phyloP scores from a whole-genome alignment of 2,888 invertebrate genomes.

The Erpobdella octoculata region DNA sequence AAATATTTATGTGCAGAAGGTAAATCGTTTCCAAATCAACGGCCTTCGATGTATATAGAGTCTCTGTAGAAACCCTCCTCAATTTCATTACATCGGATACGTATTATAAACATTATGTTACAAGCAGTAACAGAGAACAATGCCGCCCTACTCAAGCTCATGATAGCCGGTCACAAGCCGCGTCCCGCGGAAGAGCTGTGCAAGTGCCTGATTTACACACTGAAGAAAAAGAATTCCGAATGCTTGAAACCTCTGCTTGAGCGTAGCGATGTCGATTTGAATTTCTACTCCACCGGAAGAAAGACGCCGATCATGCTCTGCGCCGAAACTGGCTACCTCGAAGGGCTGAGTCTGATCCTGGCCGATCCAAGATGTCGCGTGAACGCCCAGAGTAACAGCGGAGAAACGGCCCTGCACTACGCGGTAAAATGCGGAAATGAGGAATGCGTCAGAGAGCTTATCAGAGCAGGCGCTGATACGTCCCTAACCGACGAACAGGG shows the following conservation, averaged over 20 bases:
- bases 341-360: constrained; percentile 25
- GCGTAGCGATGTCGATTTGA: not conserved
- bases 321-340: constrained; percentile 29
- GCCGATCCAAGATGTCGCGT: constrained; percentile 34
- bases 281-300: not conserved
- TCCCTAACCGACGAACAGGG: constrained; percentile 39
- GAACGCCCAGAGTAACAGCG: constrained; percentile 33
- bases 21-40: no score
- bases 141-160: not conserved
- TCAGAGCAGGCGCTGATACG: constrained; percentile 40
- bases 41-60: no score
- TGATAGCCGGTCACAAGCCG: not conserved
- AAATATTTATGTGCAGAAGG: no score
- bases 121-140: not conserved
- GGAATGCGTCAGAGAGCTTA: constrained; percentile 39
- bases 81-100: no score
- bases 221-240: not conserved
- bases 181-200: not conserved
- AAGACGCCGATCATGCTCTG: constrained; percentile 40
- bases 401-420: constrained; percentile 41
- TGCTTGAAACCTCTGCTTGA: not conserved
- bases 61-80: no score
- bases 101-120: no score
- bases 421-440: constrained; percentile 41
- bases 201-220: not conserved